Conservation (phyloP, 2,797 vertebrate species). For the Helicolenus hilgendorfi region DNA sequence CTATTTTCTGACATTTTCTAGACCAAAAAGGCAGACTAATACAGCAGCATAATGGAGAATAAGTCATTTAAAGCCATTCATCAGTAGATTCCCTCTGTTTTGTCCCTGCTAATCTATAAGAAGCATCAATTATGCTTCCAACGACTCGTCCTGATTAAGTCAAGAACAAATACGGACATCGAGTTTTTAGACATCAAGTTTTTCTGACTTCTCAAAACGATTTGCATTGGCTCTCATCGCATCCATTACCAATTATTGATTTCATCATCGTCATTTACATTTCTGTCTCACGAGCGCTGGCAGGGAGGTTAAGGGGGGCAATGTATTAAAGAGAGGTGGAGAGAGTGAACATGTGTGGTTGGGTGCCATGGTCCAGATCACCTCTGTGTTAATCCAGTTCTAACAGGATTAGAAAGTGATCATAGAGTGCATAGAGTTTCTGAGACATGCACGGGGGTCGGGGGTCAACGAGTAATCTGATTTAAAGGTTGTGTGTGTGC, state of each 20-base stretch:
- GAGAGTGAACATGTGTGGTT: constrained; percentile 14
- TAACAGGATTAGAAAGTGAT: constrained; percentile 80
- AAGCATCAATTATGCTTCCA: not conserved
- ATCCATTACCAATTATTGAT: constrained; percentile 36
- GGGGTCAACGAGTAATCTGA: constrained; percentile 63
- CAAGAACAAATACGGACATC: not conserved
- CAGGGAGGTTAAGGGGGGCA: not conserved
- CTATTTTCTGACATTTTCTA: not conserved
- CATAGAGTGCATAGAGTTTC: constrained; percentile 48
- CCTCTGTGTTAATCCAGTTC: constrained; percentile 61
- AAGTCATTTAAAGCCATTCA: not conserved
- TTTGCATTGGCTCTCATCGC: constrained; percentile 2
- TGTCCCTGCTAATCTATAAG: not conserved
- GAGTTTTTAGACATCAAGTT: not conserved
- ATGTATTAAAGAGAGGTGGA: constrained; percentile 4
- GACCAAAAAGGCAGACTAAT: not conserved
- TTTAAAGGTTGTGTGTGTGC: constrained; percentile 33
- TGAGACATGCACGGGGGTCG: constrained; percentile 32
- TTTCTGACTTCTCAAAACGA: not conserved
- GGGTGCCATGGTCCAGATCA: constrained; percentile 47
- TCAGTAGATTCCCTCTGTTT: not conserved
- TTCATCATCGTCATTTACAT: constrained; percentile 32
- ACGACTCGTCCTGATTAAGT: not conserved
- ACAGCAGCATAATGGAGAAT: not conserved
- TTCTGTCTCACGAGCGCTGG: not conserved